Percentiles rank a stretch among this genome's conserved stretches.
These are phyloP conservation scores for Hypanus sabinus DNA, from an alignment of 2,113 vertebrate species.

Conservation along the genomic window DNA sequence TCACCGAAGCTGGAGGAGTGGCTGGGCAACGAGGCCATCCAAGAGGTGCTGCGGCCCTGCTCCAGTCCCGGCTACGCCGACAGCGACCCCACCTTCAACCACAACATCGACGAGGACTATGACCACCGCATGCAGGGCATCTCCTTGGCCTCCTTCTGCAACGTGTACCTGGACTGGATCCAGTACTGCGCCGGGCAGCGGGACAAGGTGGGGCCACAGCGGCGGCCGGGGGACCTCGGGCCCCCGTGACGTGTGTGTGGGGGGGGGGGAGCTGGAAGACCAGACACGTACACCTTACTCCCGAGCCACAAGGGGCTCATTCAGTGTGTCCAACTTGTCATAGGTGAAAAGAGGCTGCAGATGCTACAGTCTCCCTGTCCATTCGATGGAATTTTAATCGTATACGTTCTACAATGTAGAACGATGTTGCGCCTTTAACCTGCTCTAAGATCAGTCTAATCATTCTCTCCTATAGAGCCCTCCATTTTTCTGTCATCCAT, in stretches of 20 bases:
- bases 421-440: too few species aligned
- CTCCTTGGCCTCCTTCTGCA: constrained; percentile 70
- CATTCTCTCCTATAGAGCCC: too few species aligned
- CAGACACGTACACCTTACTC: too few species aligned
- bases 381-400: too few species aligned
- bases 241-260: background rate
- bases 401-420: too few species aligned
- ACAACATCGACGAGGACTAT: constrained; percentile 84
- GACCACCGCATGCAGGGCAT: constrained; percentile 76
- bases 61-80: constrained; percentile 67
- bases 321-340: too few species aligned
- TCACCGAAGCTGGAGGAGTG: constrained; percentile 76
- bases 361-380: too few species aligned
- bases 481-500: too few species aligned
- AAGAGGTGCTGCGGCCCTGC: constrained; percentile 69
- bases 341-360: too few species aligned
- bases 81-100: constrained; percentile 81
- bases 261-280: too few species aligned
- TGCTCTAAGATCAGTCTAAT: too few species aligned
- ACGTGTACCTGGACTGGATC: constrained; percentile 80
- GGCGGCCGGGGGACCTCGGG: background rate
- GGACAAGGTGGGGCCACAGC: constrained; percentile 56
- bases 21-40: constrained; percentile 67
- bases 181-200: constrained; percentile 77
- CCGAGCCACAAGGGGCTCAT: too few species aligned